These are phyloP conservation scores for Penelope pileata DNA, from an alignment of 2,113 vertebrate genomes.

Conservation along the genomic window DNA sequence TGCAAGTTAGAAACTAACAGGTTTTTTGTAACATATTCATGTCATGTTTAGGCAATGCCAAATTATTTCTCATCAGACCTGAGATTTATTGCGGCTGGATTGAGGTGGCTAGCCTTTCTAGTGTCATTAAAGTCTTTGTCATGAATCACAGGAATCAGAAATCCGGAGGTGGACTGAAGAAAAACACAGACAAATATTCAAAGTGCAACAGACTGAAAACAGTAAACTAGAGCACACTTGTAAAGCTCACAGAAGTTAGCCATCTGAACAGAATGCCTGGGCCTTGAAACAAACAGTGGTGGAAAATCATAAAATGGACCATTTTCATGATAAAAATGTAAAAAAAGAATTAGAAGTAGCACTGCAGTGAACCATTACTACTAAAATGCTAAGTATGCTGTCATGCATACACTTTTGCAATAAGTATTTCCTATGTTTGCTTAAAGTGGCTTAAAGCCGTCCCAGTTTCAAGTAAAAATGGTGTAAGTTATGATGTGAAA, in stretches of 20 bases:
- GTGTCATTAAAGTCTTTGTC: neutral
- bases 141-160: neutral
- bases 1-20: neutral
- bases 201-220: neutral
- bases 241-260: neutral
- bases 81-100: constrained; percentile 16
- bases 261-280: neutral
- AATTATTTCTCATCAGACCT: constrained; percentile 1
- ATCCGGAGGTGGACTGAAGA: neutral
- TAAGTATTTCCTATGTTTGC: neutral
- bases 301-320: neutral
- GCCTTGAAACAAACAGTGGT: neutral
- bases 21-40: neutral
- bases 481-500: neutral
- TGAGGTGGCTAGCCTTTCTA: neutral
- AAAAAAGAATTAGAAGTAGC: neutral
- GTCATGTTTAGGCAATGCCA: constrained; percentile 1
- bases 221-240: neutral
- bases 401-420: neutral
- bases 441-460: neutral
- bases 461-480: neutral
- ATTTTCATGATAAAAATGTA: neutral
- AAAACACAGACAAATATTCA: constrained; percentile 21
- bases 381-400: neutral
- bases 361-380: neutral